Evolutionary conservation across 2,797 vertebrate species (phyloP), one percentile per base, ranked within the genome.

Genomic region (Myotis daubentonii): DNA sequence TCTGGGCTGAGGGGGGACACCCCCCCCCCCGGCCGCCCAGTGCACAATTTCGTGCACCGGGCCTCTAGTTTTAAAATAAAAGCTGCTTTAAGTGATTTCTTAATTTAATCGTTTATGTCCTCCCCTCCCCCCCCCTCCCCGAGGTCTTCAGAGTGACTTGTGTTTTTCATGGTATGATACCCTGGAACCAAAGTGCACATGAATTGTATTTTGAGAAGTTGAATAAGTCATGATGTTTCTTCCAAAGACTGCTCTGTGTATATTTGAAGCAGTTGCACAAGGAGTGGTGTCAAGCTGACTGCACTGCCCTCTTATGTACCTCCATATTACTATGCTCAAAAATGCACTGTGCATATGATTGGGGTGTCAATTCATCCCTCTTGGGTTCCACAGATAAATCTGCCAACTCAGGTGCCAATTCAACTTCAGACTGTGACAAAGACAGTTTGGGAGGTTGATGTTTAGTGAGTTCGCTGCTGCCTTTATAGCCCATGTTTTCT

Each of bases 321-420:
- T 76, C n/a, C 15, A 3, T 16, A 2, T 49, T 22, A 28, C 66
- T 85, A 93, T 60, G 33, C 38, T 62, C 8, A 41, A 70, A 94
- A 60, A 30, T 41, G 1, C 17, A 33, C 19, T 55, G 60, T 62
- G 60, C 60, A 30, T 47, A 16, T 65, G 70, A 66, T 22, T 51
- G 36, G 49, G n/a, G 28, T 80, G 20, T 88, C 44, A 13, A 0
- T 87, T 93, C 28, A 78, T 60, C 47, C 49, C 5, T 90, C 53
- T 57, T 84, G 15, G 8, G 30, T 88, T 47, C 81, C 44, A 71
- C 36, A 83, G 74, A 60, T 76, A 53, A 76, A 72, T 23, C 51
- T 90, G 87, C 44, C 78, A 87, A 44, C 36, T 57, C 12, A 60
- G 85, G 65, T 68, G 84, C 82, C 89, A 93, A 23, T 91, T 57